phyloP scores from a whole-genome alignment of 2,797 vertebrate species.

The Coregonus ussuriensis region DNA sequence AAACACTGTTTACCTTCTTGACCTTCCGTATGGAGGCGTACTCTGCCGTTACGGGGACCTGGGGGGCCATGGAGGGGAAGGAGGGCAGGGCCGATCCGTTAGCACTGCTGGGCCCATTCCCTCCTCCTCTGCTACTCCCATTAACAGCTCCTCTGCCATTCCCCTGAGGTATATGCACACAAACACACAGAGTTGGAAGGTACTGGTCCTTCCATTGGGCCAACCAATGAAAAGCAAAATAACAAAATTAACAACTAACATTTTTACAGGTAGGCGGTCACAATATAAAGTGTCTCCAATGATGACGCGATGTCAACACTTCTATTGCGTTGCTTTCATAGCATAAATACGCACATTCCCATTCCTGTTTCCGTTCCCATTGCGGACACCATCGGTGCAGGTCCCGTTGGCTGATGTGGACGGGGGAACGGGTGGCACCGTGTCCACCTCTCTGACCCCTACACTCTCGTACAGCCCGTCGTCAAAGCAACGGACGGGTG shows the following conservation, averaged over 20 bases:
- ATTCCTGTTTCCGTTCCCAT: conserved; percentile 39
- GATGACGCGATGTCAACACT: not conserved
- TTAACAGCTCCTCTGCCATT: conserved; percentile 42
- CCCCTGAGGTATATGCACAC: not conserved
- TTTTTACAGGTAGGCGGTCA: not conserved
- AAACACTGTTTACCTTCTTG: conserved; percentile 63
- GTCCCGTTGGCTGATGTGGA: conserved; percentile 49
- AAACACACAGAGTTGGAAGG: not conserved
- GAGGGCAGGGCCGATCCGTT: conserved; percentile 60
- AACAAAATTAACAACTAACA: too few species aligned
- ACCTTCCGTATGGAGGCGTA: conserved; percentile 79
- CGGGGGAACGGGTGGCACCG: conserved; percentile 41
- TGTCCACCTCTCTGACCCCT: conserved; percentile 60
- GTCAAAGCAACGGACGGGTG: conserved; percentile 64
- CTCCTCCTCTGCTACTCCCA: conserved; percentile 45
- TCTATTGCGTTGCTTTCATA: not conserved
- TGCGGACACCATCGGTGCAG: conserved; percentile 47
- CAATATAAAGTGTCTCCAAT: not conserved
- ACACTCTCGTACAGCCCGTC: conserved; percentile 80
- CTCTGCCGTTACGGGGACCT: conserved; percentile 67
- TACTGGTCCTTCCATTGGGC: too few species aligned
- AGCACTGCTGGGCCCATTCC: conserved; percentile 43
- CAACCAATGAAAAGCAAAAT: too few species aligned
- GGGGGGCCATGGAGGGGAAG: conserved; percentile 56
- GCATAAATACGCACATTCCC: not conserved